Base-by-base conservation (phyloP, 2,113 vertebrate species). In the Calypte anna region DNA sequence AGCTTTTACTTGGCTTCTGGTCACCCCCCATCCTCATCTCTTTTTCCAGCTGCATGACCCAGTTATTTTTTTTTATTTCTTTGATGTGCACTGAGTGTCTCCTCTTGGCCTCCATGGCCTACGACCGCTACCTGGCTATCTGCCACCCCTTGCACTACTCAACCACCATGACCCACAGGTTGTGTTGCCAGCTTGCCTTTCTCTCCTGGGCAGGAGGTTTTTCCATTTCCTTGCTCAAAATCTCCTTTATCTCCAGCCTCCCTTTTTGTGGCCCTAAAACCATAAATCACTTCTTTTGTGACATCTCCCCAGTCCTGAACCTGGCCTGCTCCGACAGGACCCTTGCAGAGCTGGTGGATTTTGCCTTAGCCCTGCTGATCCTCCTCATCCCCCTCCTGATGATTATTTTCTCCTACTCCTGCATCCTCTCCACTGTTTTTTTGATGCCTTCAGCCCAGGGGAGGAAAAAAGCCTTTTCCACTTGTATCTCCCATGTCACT, bases 61-160 rank as follows among this genome's bases (percentile, higher is more conserved):
- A 97, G 64, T 86, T 97, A 11, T 97, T 97, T 61, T 96, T 97
- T 50, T 97, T 97, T 53, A 96, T 96, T 13, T 96, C 96, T 15
- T 85, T 97, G 20, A 97, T 95, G 67, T 97, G 94, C 80, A 97
- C 96, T n/a, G 97, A 97, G 73, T 97, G 97, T 77, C 90, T 88
- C 51, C 68, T 88, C 33, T 33, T 88, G 58, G 86, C 76, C 33
- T 76, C 64, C 33, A 80, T 88, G 76, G 76, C 86, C 59, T 88
- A 73, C 51, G 86, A 88, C 31, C 36, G 59, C 30, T 88, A 73
- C 20, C 25, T 88, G 76, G 86, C 86, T 27, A 11, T 88, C 43
- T 88, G 86, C 36, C 86, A 73, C 18, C 76, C 68, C 22, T 25
- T 88, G 59, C 68, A 17, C 51, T 88, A 81, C 25, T 10, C 59